phyloP scores from a whole-genome alignment of 2,888 invertebrate species.

The Protonemura montana region DNA sequence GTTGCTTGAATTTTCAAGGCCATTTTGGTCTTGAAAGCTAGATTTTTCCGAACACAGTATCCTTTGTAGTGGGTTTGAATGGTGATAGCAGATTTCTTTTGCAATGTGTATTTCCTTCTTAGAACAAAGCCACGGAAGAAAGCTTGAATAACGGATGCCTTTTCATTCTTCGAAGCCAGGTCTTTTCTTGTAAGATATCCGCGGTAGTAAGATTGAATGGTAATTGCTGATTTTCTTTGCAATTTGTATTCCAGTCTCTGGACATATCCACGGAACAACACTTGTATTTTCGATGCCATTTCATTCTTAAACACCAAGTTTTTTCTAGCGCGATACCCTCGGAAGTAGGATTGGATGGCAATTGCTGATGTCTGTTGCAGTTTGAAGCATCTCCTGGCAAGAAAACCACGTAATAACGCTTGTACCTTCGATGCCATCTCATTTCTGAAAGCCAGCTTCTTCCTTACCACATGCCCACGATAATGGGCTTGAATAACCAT shows the following conservation, averaged over 20 bases:
- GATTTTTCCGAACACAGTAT: not conserved
- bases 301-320: slow-evolving; percentile 51
- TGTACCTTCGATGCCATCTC: slow-evolving; percentile 29
- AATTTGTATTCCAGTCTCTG: slow-evolving; percentile 34
- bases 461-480: not conserved
- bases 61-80: slow-evolving; percentile 38
- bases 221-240: slow-evolving; percentile 41
- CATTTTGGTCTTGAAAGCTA: not conserved
- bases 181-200: not conserved
- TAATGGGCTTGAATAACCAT: not conserved
- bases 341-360: slow-evolving; percentile 31
- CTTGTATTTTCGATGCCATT: slow-evolving; percentile 59
- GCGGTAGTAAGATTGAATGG: slow-evolving; percentile 16
- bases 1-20: not conserved
- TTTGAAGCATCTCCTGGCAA: not conserved
- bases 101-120: slow-evolving; percentile 41
- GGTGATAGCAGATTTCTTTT: slow-evolving; percentile 21
- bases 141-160: slow-evolving; percentile 34
- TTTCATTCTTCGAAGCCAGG: slow-evolving; percentile 49
- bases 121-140: slow-evolving; percentile 37
- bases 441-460: not conserved
- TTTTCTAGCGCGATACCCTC: slow-evolving; percentile 18
- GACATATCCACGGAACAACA: slow-evolving; percentile 52
- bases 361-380: not conserved
- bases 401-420: slow-evolving; percentile 14